Evolutionary conservation across 2,113 vertebrate genomes (phyloP), one percentile per base, ranked within the genome.

Genomic region (Etheostoma cragini): DNA sequence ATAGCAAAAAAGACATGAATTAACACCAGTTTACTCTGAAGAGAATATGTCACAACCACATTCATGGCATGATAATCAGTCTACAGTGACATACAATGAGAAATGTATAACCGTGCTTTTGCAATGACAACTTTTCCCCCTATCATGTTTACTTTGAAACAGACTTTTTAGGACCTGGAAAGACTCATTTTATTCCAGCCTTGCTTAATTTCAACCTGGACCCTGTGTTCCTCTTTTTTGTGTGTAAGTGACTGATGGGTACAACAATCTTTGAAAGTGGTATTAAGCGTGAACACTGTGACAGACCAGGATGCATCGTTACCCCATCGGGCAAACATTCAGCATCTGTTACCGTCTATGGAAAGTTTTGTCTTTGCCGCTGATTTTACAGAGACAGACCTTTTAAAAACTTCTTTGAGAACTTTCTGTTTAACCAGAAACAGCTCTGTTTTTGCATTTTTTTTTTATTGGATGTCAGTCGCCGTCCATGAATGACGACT

Each of bases 391-490:
- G 10, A 42, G 38, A 42, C 2, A 42, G 38, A 42, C 8, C 38
- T 42, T 38, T 42, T 42, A 10, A 42, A 42, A 42, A 10, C 38
- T 8, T 42, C 8, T 38, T 38, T 42, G 2, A 42, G 38, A 42
- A 8, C 35, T 8, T 38, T 6, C 38, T 6, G 38, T 42, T 42
- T 11, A 42, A 11, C 38, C 8, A 42, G 38, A 42, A 42, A 42
- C 2, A 11, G 38, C 38, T 42, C 38, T 42, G n/a, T n/a, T n/a
- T n/a, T n/a, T n/a, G n/a, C n/a, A n/a, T n/a, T n/a, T n/a, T n/a
- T n/a, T n/a, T n/a, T n/a, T n/a, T n/a, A n/a, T 22, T 66, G 17
- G 63, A 75, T 65, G 53, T 77, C 53, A n/a, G 64, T 14, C 24
- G 1, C 14, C 17, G 11, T 64, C 22, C 33, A 6, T 3, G 26